Percentiles rank a stretch among this genome's conserved stretches.
Evolutionary conservation across 2,113 vertebrate species (phyloP).

Genomic region (Tor tambroides): DNA sequence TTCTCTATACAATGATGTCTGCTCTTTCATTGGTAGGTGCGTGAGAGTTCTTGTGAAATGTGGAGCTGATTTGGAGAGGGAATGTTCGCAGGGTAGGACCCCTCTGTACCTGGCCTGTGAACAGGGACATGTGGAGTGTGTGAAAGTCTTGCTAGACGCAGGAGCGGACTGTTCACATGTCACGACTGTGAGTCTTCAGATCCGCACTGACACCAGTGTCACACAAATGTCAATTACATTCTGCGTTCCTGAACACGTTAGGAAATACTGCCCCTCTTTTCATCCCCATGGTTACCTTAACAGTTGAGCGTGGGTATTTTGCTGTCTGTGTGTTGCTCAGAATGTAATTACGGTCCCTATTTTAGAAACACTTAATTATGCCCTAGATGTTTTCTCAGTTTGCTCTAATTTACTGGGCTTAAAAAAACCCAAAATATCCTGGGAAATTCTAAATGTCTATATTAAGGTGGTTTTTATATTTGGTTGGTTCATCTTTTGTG

Average conservation of each 20-base stretch:
- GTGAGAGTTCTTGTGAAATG: slow-evolving; percentile 85
- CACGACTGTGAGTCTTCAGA: slow-evolving; percentile 78
- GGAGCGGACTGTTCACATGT: slow-evolving; percentile 80
- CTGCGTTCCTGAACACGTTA: slow-evolving; percentile 16
- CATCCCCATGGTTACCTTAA: slow-evolving; percentile 65
- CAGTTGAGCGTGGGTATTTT: neutral
- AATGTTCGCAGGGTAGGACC: slow-evolving; percentile 82
- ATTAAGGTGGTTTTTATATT: neutral
- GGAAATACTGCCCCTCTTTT: slow-evolving; percentile 2
- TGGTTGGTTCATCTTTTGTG: too few species aligned
- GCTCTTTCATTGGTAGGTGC: slow-evolving; percentile 75
- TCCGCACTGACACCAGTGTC: neutral
- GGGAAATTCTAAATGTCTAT: neutral
- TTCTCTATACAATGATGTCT: neutral
- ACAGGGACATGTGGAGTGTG: slow-evolving; percentile 82
- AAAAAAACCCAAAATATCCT: neutral
- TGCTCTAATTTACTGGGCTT: slow-evolving; percentile 10
- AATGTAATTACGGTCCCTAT: slow-evolving; percentile 58
- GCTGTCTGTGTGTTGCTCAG: slow-evolving; percentile 1
- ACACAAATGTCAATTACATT: neutral
- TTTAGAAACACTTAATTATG: slow-evolving; percentile 49
- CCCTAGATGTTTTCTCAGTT: neutral
- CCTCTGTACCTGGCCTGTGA: slow-evolving; percentile 87
- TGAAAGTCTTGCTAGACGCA: slow-evolving; percentile 81
- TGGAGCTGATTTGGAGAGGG: slow-evolving; percentile 82